Conservation (phyloP, 2,888 invertebrate species). For the Cerceris ruficornis region DNA sequence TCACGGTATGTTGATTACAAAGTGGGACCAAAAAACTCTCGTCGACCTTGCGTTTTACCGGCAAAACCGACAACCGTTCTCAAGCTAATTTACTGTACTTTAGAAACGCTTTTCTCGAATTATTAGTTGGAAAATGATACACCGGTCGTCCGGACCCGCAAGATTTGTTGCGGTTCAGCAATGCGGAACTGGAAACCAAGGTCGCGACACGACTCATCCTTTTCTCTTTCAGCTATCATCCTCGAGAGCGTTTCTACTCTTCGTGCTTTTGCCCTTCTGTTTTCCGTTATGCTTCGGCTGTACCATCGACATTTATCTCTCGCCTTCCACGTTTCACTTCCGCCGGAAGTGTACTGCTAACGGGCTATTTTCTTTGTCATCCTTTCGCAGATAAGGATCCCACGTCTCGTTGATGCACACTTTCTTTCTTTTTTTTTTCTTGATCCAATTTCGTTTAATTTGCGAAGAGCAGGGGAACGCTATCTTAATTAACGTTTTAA, state of each 20-base stretch:
- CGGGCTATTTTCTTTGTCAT: slow-evolving; percentile 28
- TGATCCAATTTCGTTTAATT: background rate
- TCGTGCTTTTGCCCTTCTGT: slow-evolving; percentile 19
- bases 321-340: slow-evolving; percentile 47
- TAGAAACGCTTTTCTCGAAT: slow-evolving; percentile 3
- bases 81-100: background rate
- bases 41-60: no score
- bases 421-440: background rate
- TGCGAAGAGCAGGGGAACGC: background rate
- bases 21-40: no score
- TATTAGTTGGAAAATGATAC: slow-evolving; percentile 20
- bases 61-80: no score
- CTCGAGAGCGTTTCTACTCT: slow-evolving; percentile 6
- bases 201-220: slow-evolving; percentile 56
- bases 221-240: slow-evolving; percentile 33
- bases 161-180: slow-evolving; percentile 66
- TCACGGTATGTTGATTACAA: no score
- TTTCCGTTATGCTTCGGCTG: slow-evolving; percentile 50
- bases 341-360: slow-evolving; percentile 52
- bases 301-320: slow-evolving; percentile 52
- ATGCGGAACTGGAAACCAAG: slow-evolving; percentile 73
- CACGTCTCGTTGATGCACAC: background rate
- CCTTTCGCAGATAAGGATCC: slow-evolving; percentile 15
- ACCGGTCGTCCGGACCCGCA: slow-evolving; percentile 21
- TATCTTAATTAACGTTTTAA: no score